Conservation (phyloP, 2,888 invertebrate species). For the Cheilosia scutellata region DNA sequence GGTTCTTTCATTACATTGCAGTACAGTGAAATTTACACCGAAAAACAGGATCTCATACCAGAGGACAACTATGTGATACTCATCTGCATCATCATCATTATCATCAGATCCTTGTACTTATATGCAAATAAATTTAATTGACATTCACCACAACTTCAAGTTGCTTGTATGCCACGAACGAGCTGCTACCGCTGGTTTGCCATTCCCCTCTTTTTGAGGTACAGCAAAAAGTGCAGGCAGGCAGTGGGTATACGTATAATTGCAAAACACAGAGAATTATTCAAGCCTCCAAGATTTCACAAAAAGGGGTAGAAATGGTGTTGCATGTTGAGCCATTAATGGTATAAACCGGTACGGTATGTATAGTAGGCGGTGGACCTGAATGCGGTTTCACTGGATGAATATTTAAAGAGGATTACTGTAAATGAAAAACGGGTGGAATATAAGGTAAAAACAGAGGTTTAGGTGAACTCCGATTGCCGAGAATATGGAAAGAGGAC, state of each 20-base stretch:
- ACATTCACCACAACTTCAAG: slow-evolving; percentile 68
- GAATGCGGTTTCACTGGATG: slow-evolving; percentile 60
- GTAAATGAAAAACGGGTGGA: not conserved
- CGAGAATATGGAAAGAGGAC: slow-evolving; percentile 58
- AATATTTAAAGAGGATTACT: slow-evolving; percentile 64
- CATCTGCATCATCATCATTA: slow-evolving; percentile 72
- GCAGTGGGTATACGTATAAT: slow-evolving; percentile 52
- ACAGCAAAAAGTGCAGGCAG: slow-evolving; percentile 64
- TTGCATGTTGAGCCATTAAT: slow-evolving; percentile 55
- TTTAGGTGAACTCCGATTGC: slow-evolving; percentile 5
- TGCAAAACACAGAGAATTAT: slow-evolving; percentile 72
- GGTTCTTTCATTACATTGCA: slow-evolving; percentile 38
- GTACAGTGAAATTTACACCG: slow-evolving; percentile 58
- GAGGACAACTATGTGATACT: slow-evolving; percentile 40
- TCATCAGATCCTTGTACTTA: slow-evolving; percentile 72
- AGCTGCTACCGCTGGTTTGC: slow-evolving; percentile 7
- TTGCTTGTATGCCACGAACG: slow-evolving; percentile 38
- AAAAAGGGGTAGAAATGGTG: slow-evolving; percentile 46
- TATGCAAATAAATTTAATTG: slow-evolving; percentile 76
- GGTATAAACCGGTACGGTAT: slow-evolving; percentile 10
- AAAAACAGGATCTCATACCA: slow-evolving; percentile 42
- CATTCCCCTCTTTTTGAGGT: not conserved
- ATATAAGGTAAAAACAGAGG: slow-evolving; percentile 32
- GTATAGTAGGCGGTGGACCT: slow-evolving; percentile 41
- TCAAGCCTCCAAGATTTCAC: slow-evolving; percentile 66